Evolutionary conservation across 2,888 invertebrate species (phyloP).

Genomic region (Drosophila bunnanda): DNA sequence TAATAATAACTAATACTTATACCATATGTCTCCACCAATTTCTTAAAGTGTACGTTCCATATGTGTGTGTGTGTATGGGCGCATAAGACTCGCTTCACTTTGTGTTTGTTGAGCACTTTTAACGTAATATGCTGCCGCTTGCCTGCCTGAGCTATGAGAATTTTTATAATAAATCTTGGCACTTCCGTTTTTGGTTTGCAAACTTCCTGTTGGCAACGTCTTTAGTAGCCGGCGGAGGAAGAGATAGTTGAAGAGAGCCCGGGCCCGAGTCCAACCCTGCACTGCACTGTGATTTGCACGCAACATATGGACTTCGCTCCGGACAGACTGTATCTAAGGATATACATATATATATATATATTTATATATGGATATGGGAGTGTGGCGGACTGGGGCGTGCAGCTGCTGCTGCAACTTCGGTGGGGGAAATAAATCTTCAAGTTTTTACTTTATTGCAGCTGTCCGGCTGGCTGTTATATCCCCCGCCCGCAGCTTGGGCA

Average conservation of each 20-base stretch:
- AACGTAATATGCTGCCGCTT: slow-evolving; percentile 78
- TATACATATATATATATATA: background rate
- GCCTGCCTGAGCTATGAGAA: slow-evolving; percentile 76
- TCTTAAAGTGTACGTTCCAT: background rate
- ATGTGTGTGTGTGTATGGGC: slow-evolving; percentile 17
- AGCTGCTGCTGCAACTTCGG: slow-evolving; percentile 49
- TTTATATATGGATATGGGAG: slow-evolving; percentile 32
- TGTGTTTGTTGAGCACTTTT: slow-evolving; percentile 65
- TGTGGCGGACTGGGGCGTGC: slow-evolving; percentile 18
- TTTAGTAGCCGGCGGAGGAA: slow-evolving; percentile 56
- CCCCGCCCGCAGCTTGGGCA: slow-evolving; percentile 3
- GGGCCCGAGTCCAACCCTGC: slow-evolving; percentile 18
- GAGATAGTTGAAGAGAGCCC: slow-evolving; percentile 18
- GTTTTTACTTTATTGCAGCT: slow-evolving; percentile 77
- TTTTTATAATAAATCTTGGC: slow-evolving; percentile 81
- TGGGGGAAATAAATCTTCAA: slow-evolving; percentile 76
- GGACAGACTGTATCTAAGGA: slow-evolving; percentile 25
- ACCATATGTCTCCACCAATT: background rate
- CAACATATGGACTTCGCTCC: slow-evolving; percentile 71
- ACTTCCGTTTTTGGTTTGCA: slow-evolving; percentile 81
- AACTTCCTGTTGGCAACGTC: slow-evolving; percentile 79
- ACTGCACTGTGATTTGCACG: slow-evolving; percentile 74
- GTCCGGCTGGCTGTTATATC: slow-evolving; percentile 21
- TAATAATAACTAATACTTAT: background rate
- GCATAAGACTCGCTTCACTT: slow-evolving; percentile 3